These are phyloP conservation scores for Capromys pilorides DNA, from an alignment of 2,797 vertebrate genomes.

Conservation along the genomic window DNA sequence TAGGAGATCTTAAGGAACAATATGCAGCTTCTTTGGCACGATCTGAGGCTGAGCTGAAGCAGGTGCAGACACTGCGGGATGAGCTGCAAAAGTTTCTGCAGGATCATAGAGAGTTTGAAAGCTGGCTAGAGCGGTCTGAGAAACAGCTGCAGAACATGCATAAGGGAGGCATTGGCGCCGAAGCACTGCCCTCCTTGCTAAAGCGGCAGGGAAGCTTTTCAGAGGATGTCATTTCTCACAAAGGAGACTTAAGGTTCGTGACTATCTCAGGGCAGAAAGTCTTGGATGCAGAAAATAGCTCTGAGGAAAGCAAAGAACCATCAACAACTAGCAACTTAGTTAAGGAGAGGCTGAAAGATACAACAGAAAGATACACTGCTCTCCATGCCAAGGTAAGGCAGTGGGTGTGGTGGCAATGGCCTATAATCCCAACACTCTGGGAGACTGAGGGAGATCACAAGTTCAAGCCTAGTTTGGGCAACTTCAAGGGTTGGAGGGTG, in stretches of 20 bases:
- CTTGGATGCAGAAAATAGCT: constrained; percentile 89
- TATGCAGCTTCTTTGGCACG: constrained; percentile 88
- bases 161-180: constrained; percentile 86
- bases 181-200: constrained; percentile 84
- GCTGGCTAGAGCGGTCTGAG: constrained; percentile 93
- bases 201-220: constrained; percentile 92
- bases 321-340: constrained; percentile 88
- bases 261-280: constrained; percentile 98
- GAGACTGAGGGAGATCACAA: background rate
- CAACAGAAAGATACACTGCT: constrained; percentile 90
- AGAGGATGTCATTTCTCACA: constrained; percentile 97
- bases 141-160: constrained; percentile 89
- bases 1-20: constrained; percentile 89
- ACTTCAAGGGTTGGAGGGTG: background rate
- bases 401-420: background rate
- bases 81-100: constrained; percentile 94
- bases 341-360: constrained; percentile 90
- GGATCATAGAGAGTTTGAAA: constrained; percentile 90
- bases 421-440: background rate
- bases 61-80: constrained; percentile 90
- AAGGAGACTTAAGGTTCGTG: constrained; percentile 96
- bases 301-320: constrained; percentile 84
- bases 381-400: constrained; percentile 92
- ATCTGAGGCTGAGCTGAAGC: constrained; percentile 91
- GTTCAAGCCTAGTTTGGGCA: background rate